phyloP scores from a whole-genome alignment of 2,113 vertebrate species.

The Anseranas semipalmata region DNA sequence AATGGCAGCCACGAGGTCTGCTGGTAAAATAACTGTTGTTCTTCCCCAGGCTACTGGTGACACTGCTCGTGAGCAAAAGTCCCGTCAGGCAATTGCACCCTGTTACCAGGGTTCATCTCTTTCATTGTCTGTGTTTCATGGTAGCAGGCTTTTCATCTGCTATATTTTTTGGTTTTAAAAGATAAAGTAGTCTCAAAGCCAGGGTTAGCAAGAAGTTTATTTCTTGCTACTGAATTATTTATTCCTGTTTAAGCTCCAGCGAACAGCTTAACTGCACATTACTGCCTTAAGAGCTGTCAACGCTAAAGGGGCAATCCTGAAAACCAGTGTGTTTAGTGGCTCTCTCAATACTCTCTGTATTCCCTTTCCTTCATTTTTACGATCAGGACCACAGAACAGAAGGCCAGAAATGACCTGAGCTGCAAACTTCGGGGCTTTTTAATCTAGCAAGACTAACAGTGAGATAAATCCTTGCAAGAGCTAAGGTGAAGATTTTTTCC shows the following conservation, averaged over 20 bases:
- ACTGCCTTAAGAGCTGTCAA: neutral
- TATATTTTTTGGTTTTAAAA: neutral
- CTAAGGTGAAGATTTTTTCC: neutral
- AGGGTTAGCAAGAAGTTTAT: neutral
- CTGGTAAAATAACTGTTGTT: neutral
- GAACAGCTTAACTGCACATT: neutral
- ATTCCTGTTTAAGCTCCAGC: neutral
- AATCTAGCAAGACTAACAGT: neutral
- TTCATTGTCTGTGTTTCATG: neutral
- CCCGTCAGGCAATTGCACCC: neutral
- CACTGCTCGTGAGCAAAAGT: neutral
- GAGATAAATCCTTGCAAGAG: neutral
- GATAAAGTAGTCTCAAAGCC: neutral
- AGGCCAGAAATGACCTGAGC: neutral
- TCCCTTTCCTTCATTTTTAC: conserved; percentile 16
- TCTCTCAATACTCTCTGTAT: neutral
- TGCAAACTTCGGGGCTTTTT: neutral
- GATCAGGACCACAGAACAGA: neutral
- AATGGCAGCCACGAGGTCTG: neutral
- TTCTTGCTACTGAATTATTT: conserved; percentile 54
- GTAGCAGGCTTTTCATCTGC: neutral
- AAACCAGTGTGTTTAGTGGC: neutral
- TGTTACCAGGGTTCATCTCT: neutral
- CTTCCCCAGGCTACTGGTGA: neutral
- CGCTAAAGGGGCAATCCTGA: neutral